Percentiles rank a stretch among this genome's conserved stretches.
phyloP scores from a whole-genome alignment of 2,888 invertebrate genomes.

The Hypomecis atomaria region DNA sequence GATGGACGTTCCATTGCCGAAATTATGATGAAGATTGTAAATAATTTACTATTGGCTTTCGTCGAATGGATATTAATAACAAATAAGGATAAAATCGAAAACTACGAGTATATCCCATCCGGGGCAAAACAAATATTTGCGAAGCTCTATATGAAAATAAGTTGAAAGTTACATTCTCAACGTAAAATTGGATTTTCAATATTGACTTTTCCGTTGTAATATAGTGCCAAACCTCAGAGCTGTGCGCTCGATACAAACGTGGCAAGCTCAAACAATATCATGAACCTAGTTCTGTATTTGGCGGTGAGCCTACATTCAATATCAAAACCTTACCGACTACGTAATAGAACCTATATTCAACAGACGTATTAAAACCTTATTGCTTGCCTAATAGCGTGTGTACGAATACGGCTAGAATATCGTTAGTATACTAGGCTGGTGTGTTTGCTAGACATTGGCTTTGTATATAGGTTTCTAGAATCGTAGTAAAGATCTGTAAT shows the following conservation, averaged over 20 bases:
- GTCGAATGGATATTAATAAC: slow-evolving; percentile 11
- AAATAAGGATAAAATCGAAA: slow-evolving; percentile 20
- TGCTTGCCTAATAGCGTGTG: too few species aligned
- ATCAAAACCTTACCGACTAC: not conserved
- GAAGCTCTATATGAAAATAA: slow-evolving; percentile 28
- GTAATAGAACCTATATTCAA: not conserved
- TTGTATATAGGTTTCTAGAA: too few species aligned
- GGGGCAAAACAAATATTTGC: slow-evolving; percentile 27
- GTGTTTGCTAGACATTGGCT: too few species aligned
- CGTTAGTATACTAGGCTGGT: too few species aligned
- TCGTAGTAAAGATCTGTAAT: too few species aligned
- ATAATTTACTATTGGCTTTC: not conserved
- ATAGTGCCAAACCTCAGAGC: slow-evolving; percentile 25
- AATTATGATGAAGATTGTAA: too few species aligned
- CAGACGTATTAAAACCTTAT: too few species aligned
- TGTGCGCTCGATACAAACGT: slow-evolving; percentile 9
- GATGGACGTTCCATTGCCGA: too few species aligned
- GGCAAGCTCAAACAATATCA: slow-evolving; percentile 18
- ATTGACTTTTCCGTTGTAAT: slow-evolving; percentile 26
- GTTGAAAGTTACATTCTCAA: slow-evolving; percentile 30
- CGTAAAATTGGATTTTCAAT: slow-evolving; percentile 35
- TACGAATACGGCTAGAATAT: too few species aligned
- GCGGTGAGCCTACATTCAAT: not conserved
- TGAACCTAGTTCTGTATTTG: not conserved
- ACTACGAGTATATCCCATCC: slow-evolving; percentile 21